Percentiles rank a stretch among this genome's conserved stretches.
phyloP scores from a whole-genome alignment of 2,888 invertebrate species.

The Drosophila mimetica region DNA sequence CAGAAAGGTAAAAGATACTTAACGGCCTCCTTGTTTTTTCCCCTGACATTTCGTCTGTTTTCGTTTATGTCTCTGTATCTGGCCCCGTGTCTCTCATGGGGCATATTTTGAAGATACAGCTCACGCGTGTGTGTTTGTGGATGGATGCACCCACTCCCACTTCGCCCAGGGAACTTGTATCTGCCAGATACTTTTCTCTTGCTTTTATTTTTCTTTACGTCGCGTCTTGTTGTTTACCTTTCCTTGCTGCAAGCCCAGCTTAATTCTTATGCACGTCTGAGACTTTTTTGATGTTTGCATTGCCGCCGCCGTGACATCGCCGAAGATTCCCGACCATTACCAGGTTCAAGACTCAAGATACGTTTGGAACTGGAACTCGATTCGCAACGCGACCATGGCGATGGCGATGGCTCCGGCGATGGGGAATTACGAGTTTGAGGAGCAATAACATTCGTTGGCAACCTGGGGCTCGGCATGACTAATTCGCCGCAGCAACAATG shows the following conservation, averaged over 20 bases:
- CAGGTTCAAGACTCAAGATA: slow-evolving; percentile 56
- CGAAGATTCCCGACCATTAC: slow-evolving; percentile 37
- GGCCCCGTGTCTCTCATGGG: slow-evolving; percentile 49
- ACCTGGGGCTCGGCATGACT: slow-evolving; percentile 50
- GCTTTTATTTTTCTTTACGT: slow-evolving; percentile 37
- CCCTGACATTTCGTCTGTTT: slow-evolving; percentile 11
- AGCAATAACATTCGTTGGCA: slow-evolving; percentile 22
- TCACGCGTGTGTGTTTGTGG: slow-evolving; percentile 52
- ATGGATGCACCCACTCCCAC: slow-evolving; percentile 71
- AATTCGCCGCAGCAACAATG: slow-evolving; percentile 47
- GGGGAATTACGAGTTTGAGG: slow-evolving; percentile 24
- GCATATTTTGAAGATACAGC: slow-evolving; percentile 67
- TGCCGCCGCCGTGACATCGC: slow-evolving; percentile 35
- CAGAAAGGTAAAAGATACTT: slow-evolving; percentile 39
- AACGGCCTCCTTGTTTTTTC: slow-evolving; percentile 12
- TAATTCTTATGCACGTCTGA: slow-evolving; percentile 68
- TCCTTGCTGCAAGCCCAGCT: slow-evolving; percentile 56
- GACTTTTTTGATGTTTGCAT: slow-evolving; percentile 41
- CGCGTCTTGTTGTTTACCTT: slow-evolving; percentile 55
- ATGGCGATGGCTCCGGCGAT: slow-evolving; percentile 1
- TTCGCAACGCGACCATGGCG: slow-evolving; percentile 27
- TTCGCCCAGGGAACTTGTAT: slow-evolving; percentile 42
- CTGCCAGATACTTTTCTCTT: slow-evolving; percentile 39
- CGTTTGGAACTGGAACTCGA: slow-evolving; percentile 41
- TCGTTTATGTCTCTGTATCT: slow-evolving; percentile 7